These are phyloP conservation scores for Danio jaintianensis DNA, from an alignment of 2,797 vertebrate genomes.

Conservation along the genomic window DNA sequence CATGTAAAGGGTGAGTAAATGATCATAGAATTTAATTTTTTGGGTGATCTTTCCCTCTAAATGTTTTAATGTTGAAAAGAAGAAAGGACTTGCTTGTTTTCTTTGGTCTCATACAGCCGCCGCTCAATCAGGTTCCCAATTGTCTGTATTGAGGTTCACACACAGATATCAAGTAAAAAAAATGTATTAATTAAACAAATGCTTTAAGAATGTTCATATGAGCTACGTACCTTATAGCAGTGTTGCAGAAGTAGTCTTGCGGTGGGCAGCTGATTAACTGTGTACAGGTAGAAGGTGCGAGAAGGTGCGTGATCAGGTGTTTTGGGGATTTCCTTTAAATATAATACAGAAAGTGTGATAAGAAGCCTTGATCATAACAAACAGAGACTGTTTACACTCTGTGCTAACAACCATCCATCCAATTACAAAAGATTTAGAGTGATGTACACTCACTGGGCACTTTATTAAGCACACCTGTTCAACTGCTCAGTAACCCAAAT, in stretches of 20 bases:
- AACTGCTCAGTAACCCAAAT: no score
- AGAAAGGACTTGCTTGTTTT: constrained; percentile 87
- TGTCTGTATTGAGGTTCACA: constrained; percentile 74
- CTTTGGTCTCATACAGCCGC: constrained; percentile 88
- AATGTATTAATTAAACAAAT: neutral
- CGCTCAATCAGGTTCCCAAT: constrained; percentile 91
- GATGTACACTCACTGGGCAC: no score
- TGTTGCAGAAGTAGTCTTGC: constrained; percentile 89
- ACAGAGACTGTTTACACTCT: neutral
- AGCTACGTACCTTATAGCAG: constrained; percentile 88
- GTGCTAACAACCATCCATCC: neutral
- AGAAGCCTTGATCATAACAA: neutral
- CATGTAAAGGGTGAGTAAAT: no score
- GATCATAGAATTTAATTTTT: no score
- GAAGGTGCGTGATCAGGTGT: constrained; percentile 94
- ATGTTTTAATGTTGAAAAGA: neutral
- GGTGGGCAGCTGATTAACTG: constrained; percentile 85
- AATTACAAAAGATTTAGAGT: neutral
- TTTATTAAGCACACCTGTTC: no score
- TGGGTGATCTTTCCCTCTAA: no score
- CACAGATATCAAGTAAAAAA: neutral
- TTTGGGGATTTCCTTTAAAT: constrained; percentile 90
- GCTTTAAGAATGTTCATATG: neutral
- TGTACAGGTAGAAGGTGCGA: constrained; percentile 94
- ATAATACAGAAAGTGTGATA: constrained; percentile 4